These are phyloP conservation scores for Drosophila littoralis DNA, from an alignment of 1,140 invertebrate species.

Conservation along the genomic window DNA sequence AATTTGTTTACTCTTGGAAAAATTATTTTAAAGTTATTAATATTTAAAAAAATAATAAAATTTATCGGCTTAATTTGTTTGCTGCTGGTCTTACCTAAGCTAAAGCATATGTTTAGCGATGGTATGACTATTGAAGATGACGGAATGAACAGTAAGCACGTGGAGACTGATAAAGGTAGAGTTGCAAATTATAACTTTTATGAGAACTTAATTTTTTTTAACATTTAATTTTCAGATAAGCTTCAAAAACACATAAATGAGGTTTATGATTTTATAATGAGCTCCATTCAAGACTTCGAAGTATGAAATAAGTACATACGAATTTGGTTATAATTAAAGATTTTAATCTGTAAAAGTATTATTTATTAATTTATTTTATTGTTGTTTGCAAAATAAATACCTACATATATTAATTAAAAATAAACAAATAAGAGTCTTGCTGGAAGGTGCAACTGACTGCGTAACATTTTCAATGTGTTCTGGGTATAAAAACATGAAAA, in stretches of 20 bases:
- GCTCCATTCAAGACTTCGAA: constrained; percentile 60
- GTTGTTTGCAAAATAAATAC: neutral
- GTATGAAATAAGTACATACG: constrained; percentile 22
- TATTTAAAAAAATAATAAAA: constrained; percentile 91
- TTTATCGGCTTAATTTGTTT: constrained; percentile 90
- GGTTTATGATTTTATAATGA: constrained; percentile 64
- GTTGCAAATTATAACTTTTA: neutral
- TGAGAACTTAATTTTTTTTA: neutral
- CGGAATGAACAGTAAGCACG: constrained; percentile 61
- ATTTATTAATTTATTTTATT: constrained; percentile 34
- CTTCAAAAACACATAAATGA: constrained; percentile 65
- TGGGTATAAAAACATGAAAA: too few relatives aligned
- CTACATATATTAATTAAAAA: neutral
- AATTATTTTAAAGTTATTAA: constrained; percentile 89
- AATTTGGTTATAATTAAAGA: neutral
- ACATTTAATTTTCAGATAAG: constrained; percentile 58
- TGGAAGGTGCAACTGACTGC: too few relatives aligned
- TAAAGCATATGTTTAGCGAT: constrained; percentile 85
- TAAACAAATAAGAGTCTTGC: neutral
- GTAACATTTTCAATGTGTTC: too few relatives aligned
- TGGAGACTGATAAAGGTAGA: constrained; percentile 70
- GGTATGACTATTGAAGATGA: constrained; percentile 57
- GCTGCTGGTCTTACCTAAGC: constrained; percentile 89
- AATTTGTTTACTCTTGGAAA: constrained; percentile 90
- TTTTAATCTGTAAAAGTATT: constrained; percentile 36